phyloP scores from a whole-genome alignment of 53 echinoderm and acorn worm species.

The Zoroaster sp. region DNA sequence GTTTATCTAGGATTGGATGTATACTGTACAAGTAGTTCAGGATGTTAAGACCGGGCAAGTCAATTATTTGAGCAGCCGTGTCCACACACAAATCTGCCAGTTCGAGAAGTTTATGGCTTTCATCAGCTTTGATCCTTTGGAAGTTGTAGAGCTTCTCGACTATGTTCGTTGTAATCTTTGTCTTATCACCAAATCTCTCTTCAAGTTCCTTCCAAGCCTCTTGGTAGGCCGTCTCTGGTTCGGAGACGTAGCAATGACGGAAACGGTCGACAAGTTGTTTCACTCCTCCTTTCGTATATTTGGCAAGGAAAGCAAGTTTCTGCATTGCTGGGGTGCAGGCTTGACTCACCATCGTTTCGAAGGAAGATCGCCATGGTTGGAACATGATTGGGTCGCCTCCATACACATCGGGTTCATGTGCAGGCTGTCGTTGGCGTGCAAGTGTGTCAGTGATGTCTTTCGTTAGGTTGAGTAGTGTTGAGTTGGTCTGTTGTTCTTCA shows the following conservation, averaged over 20 bases:
- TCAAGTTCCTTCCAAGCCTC: conserved; percentile 49
- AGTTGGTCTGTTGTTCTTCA: not conserved
- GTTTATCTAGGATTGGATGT: conserved; percentile 26
- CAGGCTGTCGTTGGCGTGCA: conserved; percentile 46
- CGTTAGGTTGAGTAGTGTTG: conserved; percentile 27
- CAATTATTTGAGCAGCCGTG: conserved; percentile 5
- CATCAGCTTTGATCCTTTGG: not conserved
- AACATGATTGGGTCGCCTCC: conserved; percentile 43
- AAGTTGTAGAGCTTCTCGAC: conserved; percentile 8
- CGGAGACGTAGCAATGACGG: not conserved
- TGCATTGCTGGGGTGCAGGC: conserved; percentile 3
- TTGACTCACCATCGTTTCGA: conserved; percentile 31
- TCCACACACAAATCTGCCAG: conserved; percentile 44
- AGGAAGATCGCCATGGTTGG: conserved; percentile 45
- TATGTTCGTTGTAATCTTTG: conserved; percentile 24
- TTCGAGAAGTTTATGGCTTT: conserved; percentile 15
- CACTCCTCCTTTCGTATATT: conserved; percentile 18
- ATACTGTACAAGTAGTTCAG: conserved; percentile 21
- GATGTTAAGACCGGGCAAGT: conserved; percentile 32
- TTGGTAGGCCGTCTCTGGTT: conserved; percentile 21
- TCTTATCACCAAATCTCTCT: conserved; percentile 43
- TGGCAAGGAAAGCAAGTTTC: conserved; percentile 23
- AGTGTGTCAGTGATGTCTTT: conserved; percentile 39
- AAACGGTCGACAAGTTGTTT: conserved; percentile 45
- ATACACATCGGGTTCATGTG: conserved; percentile 56